These are phyloP conservation scores for Porites evermanni DNA, from an alignment of 92 coral and sea anemone genomes.

Conservation along the genomic window DNA sequence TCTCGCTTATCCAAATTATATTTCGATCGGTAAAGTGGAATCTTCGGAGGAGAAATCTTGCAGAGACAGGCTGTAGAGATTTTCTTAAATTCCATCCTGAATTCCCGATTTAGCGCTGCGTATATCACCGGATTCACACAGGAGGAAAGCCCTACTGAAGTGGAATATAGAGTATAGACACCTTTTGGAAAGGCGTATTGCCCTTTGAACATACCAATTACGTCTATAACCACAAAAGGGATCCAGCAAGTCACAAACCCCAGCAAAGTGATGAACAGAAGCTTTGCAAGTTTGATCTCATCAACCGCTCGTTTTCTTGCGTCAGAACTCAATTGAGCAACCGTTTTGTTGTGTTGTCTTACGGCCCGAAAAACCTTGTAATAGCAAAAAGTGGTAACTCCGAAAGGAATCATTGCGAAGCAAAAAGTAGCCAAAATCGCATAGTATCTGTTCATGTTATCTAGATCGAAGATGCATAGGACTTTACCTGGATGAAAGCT, in stretches of 20 bases:
- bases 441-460: slow-evolving; percentile 25
- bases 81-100: slow-evolving; percentile 51
- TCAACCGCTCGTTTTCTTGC: slow-evolving; percentile 4
- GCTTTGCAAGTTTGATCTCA: slow-evolving; percentile 56
- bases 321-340: neutral
- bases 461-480: slow-evolving; percentile 56
- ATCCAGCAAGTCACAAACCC: slow-evolving; percentile 64
- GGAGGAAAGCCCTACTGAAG: slow-evolving; percentile 35
- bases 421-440: slow-evolving; percentile 6
- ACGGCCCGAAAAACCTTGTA: slow-evolving; percentile 52
- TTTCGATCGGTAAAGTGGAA: neutral
- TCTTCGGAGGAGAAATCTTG: neutral
- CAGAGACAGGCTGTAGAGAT: slow-evolving; percentile 16
- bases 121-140: slow-evolving; percentile 66
- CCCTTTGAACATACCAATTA: slow-evolving; percentile 30
- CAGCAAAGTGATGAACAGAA: slow-evolving; percentile 48
- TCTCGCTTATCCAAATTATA: neutral
- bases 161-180: slow-evolving; percentile 21
- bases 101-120: slow-evolving; percentile 49
- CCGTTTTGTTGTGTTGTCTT: slow-evolving; percentile 38
- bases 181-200: slow-evolving; percentile 37
- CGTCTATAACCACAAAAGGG: slow-evolving; percentile 51
- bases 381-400: slow-evolving; percentile 52
- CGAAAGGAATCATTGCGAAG: slow-evolving; percentile 40
- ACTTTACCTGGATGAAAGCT: slow-evolving; percentile 56